phyloP scores from a whole-genome alignment of 1,140 invertebrate genomes.

The Megalopta genalis region DNA sequence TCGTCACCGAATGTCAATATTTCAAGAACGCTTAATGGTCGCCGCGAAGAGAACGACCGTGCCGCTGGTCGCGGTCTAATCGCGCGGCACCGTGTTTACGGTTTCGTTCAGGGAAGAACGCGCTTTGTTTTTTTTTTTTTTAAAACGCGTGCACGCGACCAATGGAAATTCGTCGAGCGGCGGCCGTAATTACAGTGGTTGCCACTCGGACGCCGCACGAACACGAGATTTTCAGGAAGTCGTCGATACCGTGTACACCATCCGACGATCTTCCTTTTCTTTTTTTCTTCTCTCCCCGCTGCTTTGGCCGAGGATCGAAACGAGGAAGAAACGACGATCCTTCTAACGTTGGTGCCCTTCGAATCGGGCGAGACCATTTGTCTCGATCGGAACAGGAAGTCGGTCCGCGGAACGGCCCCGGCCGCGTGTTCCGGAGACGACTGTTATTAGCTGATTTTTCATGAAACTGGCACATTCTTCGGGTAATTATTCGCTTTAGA shows the following conservation, averaged over 20 bases:
- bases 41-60: neutral
- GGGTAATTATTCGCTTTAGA: slow-evolving; percentile 36
- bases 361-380: neutral
- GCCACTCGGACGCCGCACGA: neutral
- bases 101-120: neutral
- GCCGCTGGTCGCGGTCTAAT: neutral
- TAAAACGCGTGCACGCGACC: neutral
- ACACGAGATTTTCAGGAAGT: neutral
- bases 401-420: neutral
- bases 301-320: neutral
- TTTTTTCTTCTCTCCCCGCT: too few relatives aligned
- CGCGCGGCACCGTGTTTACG: neutral
- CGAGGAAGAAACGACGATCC: neutral
- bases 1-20: neutral
- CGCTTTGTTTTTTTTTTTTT: too few relatives aligned
- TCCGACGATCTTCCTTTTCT: neutral
- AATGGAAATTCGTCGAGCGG: neutral
- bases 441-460: slow-evolving; percentile 33
- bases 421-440: neutral
- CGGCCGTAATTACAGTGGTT: neutral
- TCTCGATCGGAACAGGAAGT: slow-evolving; percentile 6
- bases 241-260: neutral
- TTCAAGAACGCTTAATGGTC: neutral
- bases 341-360: neutral
- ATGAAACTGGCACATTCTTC: slow-evolving; percentile 12